Evolutionary conservation across 2,797 vertebrate species (phyloP).

Genomic region (Botia almorhae): DNA sequence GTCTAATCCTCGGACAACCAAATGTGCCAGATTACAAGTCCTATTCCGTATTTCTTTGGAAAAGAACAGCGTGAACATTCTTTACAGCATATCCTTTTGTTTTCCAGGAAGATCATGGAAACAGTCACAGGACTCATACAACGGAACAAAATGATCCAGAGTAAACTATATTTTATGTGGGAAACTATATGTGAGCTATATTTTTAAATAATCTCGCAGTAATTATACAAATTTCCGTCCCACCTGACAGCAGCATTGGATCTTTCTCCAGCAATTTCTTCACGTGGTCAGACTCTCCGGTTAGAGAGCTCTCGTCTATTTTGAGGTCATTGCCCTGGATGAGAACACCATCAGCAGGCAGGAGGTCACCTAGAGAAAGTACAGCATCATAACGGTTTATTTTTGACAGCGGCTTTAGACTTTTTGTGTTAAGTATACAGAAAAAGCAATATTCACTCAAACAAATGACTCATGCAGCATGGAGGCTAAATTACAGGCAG

Average conservation of each 20-base stretch:
- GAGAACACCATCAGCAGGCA: constrained; percentile 94
- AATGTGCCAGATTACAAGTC: not conserved
- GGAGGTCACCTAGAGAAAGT: constrained; percentile 86
- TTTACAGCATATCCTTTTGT: not conserved
- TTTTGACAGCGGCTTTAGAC: not conserved
- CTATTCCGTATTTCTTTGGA: too few species aligned
- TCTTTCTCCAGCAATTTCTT: constrained; percentile 93
- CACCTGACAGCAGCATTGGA: constrained; percentile 96
- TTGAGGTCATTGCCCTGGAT: constrained; percentile 98
- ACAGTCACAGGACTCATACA: not conserved
- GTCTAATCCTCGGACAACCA: not conserved
- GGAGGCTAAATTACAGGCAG: not conserved
- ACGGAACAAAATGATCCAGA: not conserved
- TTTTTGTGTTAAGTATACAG: not conserved
- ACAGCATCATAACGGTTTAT: not conserved
- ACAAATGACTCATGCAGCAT: not conserved
- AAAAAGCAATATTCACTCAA: constrained; percentile 7
- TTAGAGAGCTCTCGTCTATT: constrained; percentile 97
- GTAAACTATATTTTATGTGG: not conserved
- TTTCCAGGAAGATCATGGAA: not conserved
- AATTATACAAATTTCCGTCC: not conserved
- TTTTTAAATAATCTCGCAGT: not conserved
- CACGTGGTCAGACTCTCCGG: constrained; percentile 97
- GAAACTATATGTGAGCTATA: too few species aligned
- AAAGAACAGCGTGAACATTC: too few species aligned